Conservation (phyloP, 1,140 invertebrate genomes). For the Lepidurus packardi region DNA sequence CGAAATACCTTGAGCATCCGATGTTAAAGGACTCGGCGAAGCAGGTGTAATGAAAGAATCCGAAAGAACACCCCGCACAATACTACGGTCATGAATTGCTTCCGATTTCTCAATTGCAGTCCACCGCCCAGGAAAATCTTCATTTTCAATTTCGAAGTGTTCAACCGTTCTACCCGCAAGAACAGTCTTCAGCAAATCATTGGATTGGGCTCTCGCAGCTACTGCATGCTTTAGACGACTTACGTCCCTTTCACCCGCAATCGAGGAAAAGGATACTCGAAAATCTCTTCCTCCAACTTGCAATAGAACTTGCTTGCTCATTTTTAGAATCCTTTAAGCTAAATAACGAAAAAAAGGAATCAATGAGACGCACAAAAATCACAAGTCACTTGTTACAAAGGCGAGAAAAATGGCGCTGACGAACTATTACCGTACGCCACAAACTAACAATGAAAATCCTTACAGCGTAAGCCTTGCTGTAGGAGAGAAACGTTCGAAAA, state of each 20-base stretch:
- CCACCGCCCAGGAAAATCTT: slow-evolving; percentile 4
- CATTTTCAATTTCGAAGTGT: not conserved
- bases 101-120: not conserved
- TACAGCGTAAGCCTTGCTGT: slow-evolving; percentile 4
- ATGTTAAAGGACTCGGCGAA: not conserved
- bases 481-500: not conserved
- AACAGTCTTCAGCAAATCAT: not conserved
- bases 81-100: not conserved
- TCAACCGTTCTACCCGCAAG: slow-evolving; percentile 4
- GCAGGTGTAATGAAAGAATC: not conserved
- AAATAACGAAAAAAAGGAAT: not conserved
- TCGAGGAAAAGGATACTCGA: slow-evolving; percentile 5
- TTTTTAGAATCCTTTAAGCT: slow-evolving; percentile 2
- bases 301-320: not conserved
- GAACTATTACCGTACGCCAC: not conserved
- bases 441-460: not conserved
- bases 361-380: not conserved
- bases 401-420: not conserved
- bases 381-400: not conserved
- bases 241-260: not conserved
- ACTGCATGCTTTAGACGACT: not conserved
- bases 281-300: slow-evolving; percentile 5
- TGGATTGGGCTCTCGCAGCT: slow-evolving; percentile 3
- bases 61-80: slow-evolving; percentile 4
- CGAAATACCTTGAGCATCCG: not conserved